Evolutionary conservation across 1,140 invertebrate genomes (phyloP).

Genomic region (Nasonia longicornis): DNA sequence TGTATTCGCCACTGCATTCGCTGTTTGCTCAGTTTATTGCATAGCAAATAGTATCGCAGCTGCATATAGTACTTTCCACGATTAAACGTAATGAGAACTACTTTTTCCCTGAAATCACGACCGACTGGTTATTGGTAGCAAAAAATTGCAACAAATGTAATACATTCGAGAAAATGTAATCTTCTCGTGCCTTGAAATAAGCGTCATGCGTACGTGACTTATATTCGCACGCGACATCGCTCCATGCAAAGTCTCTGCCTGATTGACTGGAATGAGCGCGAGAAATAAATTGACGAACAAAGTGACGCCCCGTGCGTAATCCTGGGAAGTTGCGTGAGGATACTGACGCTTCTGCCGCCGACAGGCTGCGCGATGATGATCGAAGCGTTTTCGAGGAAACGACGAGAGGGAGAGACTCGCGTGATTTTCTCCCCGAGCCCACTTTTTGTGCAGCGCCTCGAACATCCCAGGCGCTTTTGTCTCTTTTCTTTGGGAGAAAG

Average conservation of each 20-base stretch:
- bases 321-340: slow-evolving; percentile 1
- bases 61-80: too few relatives aligned
- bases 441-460: not conserved
- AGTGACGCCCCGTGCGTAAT: not conserved
- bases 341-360: not conserved
- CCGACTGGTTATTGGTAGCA: too few relatives aligned
- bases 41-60: not conserved
- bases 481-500: not conserved
- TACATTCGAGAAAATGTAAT: too few relatives aligned
- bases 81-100: too few relatives aligned
- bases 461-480: not conserved
- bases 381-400: not conserved
- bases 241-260: not conserved
- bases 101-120: too few relatives aligned
- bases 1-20: not conserved
- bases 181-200: not conserved
- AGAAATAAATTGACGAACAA: not conserved
- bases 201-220: too few relatives aligned
- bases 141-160: too few relatives aligned
- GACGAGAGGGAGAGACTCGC: not conserved
- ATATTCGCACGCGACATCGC: too few relatives aligned
- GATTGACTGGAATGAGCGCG: not conserved
- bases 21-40: not conserved
- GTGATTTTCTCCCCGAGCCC: not conserved
- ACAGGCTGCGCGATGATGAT: not conserved